Evolutionary conservation across 2,797 vertebrate genomes (phyloP).

Genomic region (Emydoidea blandingii): DNA sequence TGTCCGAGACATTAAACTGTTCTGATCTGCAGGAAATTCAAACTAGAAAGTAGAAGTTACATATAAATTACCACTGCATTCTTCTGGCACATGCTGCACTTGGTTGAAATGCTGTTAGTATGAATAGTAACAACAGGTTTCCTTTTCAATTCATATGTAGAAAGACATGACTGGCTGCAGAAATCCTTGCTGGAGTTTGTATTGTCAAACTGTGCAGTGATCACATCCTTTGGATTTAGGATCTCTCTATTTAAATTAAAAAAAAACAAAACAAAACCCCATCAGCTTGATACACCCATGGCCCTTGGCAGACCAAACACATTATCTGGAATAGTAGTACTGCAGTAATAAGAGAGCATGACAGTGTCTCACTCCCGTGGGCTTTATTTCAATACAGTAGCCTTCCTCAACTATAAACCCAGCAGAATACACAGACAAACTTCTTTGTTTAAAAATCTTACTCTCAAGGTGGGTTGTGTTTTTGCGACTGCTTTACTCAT

Average conservation of each 20-base stretch:
- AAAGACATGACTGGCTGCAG: constrained; percentile 93
- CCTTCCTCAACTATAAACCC: not conserved
- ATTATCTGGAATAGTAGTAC: not conserved
- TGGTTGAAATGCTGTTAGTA: constrained; percentile 86
- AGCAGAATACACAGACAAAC: not conserved
- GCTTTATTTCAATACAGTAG: not conserved
- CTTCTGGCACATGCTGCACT: constrained; percentile 94
- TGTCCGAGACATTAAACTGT: not conserved
- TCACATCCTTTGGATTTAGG: constrained; percentile 90
- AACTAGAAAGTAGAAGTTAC: not conserved
- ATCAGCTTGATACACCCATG: not conserved
- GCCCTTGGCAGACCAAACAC: not conserved
- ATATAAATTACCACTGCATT: constrained; percentile 86
- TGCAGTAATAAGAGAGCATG: not conserved
- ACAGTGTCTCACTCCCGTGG: not conserved
- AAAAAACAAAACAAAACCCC: constrained; percentile 11
- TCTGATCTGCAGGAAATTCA: not conserved
- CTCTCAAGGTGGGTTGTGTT: not conserved
- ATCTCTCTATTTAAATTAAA: constrained; percentile 85
- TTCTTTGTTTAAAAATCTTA: not conserved
- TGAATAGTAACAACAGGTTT: constrained; percentile 84
- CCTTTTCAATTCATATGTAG: constrained; percentile 87
- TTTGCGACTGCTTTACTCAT: not conserved
- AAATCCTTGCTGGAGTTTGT: constrained; percentile 90
- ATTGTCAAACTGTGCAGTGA: constrained; percentile 91